These are phyloP conservation scores for Marronus borbonicus DNA, from an alignment of 2,888 invertebrate genomes.

Conservation along the genomic window DNA sequence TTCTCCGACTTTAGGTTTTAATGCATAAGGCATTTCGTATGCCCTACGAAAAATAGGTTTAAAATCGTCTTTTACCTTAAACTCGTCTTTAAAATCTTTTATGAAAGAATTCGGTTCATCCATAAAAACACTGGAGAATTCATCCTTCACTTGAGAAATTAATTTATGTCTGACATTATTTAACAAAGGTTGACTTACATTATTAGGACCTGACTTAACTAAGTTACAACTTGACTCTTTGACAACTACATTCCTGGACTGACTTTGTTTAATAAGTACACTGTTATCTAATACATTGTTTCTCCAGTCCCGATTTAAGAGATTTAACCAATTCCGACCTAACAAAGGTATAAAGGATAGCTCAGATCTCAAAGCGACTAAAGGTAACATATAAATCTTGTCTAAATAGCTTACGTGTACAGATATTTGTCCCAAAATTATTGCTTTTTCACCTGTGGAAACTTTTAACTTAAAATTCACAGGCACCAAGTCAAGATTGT, in stretches of 20 bases:
- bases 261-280: not conserved
- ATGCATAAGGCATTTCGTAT: constrained; percentile 56
- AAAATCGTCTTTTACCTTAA: constrained; percentile 44
- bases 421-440: constrained; percentile 39
- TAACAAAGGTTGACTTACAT: too few species aligned
- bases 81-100: constrained; percentile 47
- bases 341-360: constrained; percentile 48
- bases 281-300: not conserved
- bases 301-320: constrained; percentile 48
- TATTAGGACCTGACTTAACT: too few species aligned
- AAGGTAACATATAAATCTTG: constrained; percentile 40
- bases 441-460: constrained; percentile 28
- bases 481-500: too few species aligned
- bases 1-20: constrained; percentile 54
- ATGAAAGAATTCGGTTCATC: constrained; percentile 31
- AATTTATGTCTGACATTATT: not conserved
- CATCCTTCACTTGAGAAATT: not conserved
- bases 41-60: constrained; percentile 57
- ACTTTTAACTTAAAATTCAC: constrained; percentile 19
- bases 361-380: constrained; percentile 38
- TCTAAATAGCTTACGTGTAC: constrained; percentile 38
- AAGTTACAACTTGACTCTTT: not conserved
- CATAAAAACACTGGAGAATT: constrained; percentile 31
- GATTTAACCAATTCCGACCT: constrained; percentile 52
- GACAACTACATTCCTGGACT: not conserved